Evolutionary conservation across 1,140 invertebrate species (phyloP), one percentile per base, ranked within the genome.

Genomic region (Drosophila lowei): DNA sequence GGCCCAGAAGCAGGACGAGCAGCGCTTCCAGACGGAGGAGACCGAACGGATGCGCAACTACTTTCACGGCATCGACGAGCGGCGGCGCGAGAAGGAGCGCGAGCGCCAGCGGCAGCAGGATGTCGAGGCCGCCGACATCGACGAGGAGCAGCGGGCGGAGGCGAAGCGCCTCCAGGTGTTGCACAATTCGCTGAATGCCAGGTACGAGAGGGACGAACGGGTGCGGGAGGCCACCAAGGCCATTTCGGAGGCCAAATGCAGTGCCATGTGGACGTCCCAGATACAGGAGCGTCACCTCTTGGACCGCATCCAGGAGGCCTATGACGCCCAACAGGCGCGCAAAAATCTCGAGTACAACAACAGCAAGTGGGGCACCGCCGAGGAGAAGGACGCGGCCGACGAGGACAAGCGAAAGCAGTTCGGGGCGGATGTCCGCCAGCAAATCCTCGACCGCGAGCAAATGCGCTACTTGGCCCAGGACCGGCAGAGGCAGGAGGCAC

Each of bases 251-350:
- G 83, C 84, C 75, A 83, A 83, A 6, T 88, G 83, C 60, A 83
- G 78, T 28, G 83, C 83, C 50, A 83, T 83, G 75, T 88, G 84
- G 83, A 77, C 83, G 16, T 70, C 73, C 0, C 80, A 85, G 61
- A 86, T 85, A 11, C 60, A 64, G 28, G 74, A 77, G 9, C 65
- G 74, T 4, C 53, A 42, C 5, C 25, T 77, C 0, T 50, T 70
- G 9, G 43, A 77, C 28, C 72, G 73, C 42, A 59, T 71, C 8
- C 58, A 77, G 50, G 28, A 23, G 8, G 44, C 63, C 5, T 44
- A 68, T 11, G 83, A 88, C 15, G 18, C 50, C 16, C 47, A 58
- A 30, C 60, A 68, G 84, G 71, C 58, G 1, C 72, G 49, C 28
- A 88, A 77, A 58, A 77, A 88, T 13, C 41, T 6, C 5, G 61